Conservation (phyloP, 2,888 invertebrate species). For the Prenolepis imparis region DNA sequence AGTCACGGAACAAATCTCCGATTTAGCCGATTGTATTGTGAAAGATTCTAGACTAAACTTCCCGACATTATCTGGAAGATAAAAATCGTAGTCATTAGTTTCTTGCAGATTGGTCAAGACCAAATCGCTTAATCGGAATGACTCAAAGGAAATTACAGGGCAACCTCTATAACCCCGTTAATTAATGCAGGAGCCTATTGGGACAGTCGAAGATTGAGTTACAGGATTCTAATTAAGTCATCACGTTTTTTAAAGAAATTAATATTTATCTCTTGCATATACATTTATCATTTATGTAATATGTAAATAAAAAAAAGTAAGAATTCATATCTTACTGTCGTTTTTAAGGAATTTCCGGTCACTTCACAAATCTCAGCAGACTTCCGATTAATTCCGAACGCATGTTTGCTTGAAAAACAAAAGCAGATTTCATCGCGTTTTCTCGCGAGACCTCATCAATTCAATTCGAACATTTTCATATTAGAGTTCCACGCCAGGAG, state of each 20-base stretch:
- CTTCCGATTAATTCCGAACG: neutral
- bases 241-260: neutral
- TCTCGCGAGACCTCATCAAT: neutral
- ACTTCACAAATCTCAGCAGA: neutral
- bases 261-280: neutral
- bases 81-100: neutral
- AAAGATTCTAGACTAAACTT: neutral
- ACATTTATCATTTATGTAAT: no score
- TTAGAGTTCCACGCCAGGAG: neutral
- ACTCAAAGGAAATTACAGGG: constrained; percentile 9
- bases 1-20: neutral
- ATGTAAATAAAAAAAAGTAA: neutral
- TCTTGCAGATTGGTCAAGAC: constrained; percentile 3
- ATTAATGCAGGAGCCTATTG: neutral
- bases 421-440: constrained; percentile 1
- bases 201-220: neutral
- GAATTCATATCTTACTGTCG: neutral
- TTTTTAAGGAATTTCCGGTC: neutral
- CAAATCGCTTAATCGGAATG: neutral
- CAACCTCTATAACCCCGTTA: neutral
- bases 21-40: neutral
- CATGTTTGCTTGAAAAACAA: neutral
- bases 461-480: constrained; percentile 12
- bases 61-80: neutral
- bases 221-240: neutral